Evolutionary conservation across 1,140 invertebrate species (phyloP).

Genomic region (Brachionus rubens): DNA sequence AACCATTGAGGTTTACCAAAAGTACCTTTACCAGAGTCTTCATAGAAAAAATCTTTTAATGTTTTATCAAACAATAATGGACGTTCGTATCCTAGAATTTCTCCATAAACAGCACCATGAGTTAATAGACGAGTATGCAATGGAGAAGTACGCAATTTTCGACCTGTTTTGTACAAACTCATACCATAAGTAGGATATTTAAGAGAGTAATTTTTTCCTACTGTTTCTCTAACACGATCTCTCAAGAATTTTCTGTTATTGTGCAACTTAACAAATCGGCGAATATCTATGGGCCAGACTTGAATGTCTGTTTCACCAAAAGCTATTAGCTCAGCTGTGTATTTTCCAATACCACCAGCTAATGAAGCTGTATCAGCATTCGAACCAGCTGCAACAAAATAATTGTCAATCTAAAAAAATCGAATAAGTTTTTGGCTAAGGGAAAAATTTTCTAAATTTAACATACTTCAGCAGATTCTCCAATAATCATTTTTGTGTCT

Average conservation of each 20-base stretch:
- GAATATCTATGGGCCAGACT: constrained; percentile 84
- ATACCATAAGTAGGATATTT: constrained; percentile 47
- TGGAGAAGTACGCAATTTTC: constrained; percentile 89
- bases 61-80: constrained; percentile 67
- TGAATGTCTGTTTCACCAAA: constrained; percentile 72
- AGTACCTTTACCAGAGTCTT: constrained; percentile 47
- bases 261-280: constrained; percentile 86
- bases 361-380: constrained; percentile 87
- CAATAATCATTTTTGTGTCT: constrained; percentile 68
- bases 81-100: constrained; percentile 96
- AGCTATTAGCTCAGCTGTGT: constrained; percentile 82
- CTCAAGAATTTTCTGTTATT: constrained; percentile 90
- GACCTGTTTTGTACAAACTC: constrained; percentile 71
- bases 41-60: constrained; percentile 24
- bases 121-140: constrained; percentile 86
- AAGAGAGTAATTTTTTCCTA: constrained; percentile 35
- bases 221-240: constrained; percentile 84
- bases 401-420: constrained; percentile 76
- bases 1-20: constrained; percentile 85
- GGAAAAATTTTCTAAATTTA: background rate
- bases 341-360: constrained; percentile 85
- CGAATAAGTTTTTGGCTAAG: background rate
- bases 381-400: constrained; percentile 91
- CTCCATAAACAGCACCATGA: constrained; percentile 91
- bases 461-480: constrained; percentile 81